Evolutionary conservation across 2,113 vertebrate species (phyloP).

Genomic region (Myotis lucifugus): DNA sequence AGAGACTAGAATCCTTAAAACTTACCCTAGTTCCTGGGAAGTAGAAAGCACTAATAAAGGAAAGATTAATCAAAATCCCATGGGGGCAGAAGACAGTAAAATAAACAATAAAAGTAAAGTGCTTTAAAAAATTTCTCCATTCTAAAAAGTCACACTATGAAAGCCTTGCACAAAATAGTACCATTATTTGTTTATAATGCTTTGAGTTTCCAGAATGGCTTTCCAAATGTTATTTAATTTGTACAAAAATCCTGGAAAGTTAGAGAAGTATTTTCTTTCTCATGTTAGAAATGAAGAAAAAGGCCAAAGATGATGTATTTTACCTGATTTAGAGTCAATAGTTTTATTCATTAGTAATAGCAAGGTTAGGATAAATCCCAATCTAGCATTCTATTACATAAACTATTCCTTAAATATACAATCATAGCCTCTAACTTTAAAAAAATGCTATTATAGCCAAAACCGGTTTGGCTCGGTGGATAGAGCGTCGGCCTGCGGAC

Average conservation of each 20-base stretch:
- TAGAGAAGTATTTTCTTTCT: neutral
- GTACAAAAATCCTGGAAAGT: neutral
- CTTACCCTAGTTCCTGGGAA: neutral
- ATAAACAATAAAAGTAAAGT: slow-evolving; percentile 42
- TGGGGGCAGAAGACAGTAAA: neutral
- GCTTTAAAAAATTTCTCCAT: neutral
- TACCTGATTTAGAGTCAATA: neutral
- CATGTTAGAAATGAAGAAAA: slow-evolving; percentile 30
- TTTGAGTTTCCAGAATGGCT: slow-evolving; percentile 34
- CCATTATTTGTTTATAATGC: neutral
- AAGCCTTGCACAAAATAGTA: slow-evolving; percentile 25
- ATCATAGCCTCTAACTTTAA: neutral
- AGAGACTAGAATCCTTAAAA: slow-evolving; percentile 21
- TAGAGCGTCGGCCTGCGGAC: no score
- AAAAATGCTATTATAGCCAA: slow-evolving; percentile 25
- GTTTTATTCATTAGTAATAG: neutral
- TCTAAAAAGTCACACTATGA: slow-evolving; percentile 20
- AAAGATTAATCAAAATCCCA: slow-evolving; percentile 19
- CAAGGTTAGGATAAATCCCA: neutral
- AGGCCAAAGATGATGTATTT: neutral
- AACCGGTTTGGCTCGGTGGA: no score
- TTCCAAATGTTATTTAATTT: slow-evolving; percentile 28
- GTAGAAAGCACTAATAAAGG: slow-evolving; percentile 35
- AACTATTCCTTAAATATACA: neutral
- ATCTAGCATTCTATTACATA: neutral